Evolutionary conservation across 2,888 invertebrate genomes (phyloP), one percentile per base, ranked within the genome.

Genomic region (Protodeltote pygarga): DNA sequence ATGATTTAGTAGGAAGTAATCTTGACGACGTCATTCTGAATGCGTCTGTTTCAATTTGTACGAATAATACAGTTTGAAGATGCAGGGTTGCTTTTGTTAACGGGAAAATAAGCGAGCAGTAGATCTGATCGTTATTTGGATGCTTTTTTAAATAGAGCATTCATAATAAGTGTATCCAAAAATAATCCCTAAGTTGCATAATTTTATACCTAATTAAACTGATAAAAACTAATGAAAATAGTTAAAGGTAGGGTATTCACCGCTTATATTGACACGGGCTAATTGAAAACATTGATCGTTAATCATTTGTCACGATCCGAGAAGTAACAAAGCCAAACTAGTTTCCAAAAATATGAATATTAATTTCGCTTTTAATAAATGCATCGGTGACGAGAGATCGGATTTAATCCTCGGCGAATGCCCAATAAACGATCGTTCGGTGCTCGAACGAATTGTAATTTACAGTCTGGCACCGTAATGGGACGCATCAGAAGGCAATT

Each of bases 401-500:
- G 70, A 60, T 48, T 78, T 77, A 80, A 80, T 81, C 76, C 76
- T 69, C 71, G 69, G 65, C 75, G 83, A 83, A 84, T 85, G 83
- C 83, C 80, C 86, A 81, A 85, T 85, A 87, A 87, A 84, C 83
- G 85, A 77, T 84, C 76, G 86, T 75, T 75, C 66, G 68, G 77
- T 73, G 72, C 73, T 75, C 81, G 75, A 79, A 79, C 86, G 86
- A 83, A 87, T 83, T 85, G 91, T 89, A 89, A 91, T 90, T 89
- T 89, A 89, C 89, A 80, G 84, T 74, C 79, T 58, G 78, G 80
- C 75, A 37, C 80, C 73, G 85, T 90, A 90, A 91, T 90, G 87
- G 89, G 83, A 83, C 83, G 86, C 88, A 89, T 91, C 91, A 89
- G 79, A 81, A 79, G 74, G 79, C 88, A 89, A 90, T 91, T 91